Base-by-base conservation (phyloP, 2,797 vertebrate species). In the Antrozous pallidus region DNA sequence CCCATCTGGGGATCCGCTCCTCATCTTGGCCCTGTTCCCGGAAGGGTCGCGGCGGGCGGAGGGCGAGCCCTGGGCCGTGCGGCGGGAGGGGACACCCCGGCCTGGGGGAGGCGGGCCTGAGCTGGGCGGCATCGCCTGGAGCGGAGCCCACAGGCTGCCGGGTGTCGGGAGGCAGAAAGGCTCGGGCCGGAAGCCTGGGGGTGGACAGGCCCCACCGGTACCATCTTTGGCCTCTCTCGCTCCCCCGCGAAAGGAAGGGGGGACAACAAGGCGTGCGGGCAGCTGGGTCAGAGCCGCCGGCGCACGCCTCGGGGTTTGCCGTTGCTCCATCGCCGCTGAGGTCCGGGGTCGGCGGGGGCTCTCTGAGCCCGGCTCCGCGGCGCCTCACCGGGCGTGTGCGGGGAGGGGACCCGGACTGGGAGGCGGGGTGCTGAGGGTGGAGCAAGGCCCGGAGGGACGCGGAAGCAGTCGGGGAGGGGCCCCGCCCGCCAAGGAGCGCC, bases 111-210 rank as follows among this genome's bases (percentile, higher is more conserved):
- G 36, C 31, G 5, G 20, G 26, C 47, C 69, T 3, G 74, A 49
- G 36, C 49, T 28, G 22, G 51, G 45, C 51, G 1, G 6, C 51
- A 67, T 24, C n/a, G 8, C 16, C 73, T 8, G 42, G 36, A 40
- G 20, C 1, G 18, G 36, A 8, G 18, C 51, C 5, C 33, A 36
- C 2, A 0, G 58, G 33, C 31, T 22, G 7, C 42, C 47, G n/a
- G n/a, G 33, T 77, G 10, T 79, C 22, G 3, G 67, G 67, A 74
- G n/a, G 71, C 56, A 24, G 36, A 33, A 77, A 61, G 38, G 22
- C 49, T 85, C 10, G 2, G 6, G 65, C 45, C 42, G 0, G 5
- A 65, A 56, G 51, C 38, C 54, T n/a, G 26, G 31, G 45, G 31
- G 61, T 71, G 7, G 6, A 26, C 3, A 18, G 26, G 11, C 28